A percentile compares a stretch with the other conserved stretches of the same genome.
Evolutionary conservation across 2,797 vertebrate species (phyloP).

Genomic region (Malacoctenus gilli): DNA sequence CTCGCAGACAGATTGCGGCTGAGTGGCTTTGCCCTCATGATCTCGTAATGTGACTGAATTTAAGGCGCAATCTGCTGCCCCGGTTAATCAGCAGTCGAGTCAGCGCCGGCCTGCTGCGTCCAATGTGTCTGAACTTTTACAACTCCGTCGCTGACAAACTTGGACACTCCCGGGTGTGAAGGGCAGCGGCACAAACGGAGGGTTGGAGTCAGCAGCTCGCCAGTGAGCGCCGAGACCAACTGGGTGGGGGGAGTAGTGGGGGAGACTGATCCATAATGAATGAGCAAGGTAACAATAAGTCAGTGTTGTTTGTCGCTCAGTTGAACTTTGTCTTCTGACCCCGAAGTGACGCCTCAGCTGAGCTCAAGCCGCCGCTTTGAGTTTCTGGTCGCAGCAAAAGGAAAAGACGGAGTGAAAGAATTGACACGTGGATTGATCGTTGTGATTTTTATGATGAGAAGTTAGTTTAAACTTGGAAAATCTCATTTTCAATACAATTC

Average conservation of each 20-base stretch:
- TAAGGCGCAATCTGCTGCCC: slow-evolving; percentile 67
- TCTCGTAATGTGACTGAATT: slow-evolving; percentile 65
- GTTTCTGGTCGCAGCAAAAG: too few species aligned
- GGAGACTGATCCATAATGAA: slow-evolving; percentile 28
- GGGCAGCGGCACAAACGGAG: slow-evolving; percentile 30
- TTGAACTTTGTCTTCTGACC: too few species aligned
- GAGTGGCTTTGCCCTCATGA: slow-evolving; percentile 62
- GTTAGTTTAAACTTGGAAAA: too few species aligned
- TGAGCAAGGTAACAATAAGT: background rate
- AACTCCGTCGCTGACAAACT: slow-evolving; percentile 45
- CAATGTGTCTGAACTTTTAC: slow-evolving; percentile 53
- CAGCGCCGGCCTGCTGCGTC: slow-evolving; percentile 50
- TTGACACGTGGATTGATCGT: too few species aligned
- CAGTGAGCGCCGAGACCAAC: slow-evolving; percentile 18
- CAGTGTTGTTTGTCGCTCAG: background rate
- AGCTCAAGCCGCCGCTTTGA: too few species aligned
- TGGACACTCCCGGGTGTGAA: slow-evolving; percentile 13
- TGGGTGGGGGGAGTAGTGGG: slow-evolving; percentile 7
- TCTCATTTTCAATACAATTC: too few species aligned
- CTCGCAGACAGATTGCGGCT: slow-evolving; percentile 60
- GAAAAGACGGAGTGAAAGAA: too few species aligned
- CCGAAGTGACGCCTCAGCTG: too few species aligned
- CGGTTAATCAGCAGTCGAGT: slow-evolving; percentile 53
- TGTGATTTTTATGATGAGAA: too few species aligned
- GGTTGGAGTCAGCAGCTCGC: slow-evolving; percentile 21